These are phyloP conservation scores for Alouatta palliata DNA, from an alignment of 2,113 vertebrate species.

Conservation along the genomic window DNA sequence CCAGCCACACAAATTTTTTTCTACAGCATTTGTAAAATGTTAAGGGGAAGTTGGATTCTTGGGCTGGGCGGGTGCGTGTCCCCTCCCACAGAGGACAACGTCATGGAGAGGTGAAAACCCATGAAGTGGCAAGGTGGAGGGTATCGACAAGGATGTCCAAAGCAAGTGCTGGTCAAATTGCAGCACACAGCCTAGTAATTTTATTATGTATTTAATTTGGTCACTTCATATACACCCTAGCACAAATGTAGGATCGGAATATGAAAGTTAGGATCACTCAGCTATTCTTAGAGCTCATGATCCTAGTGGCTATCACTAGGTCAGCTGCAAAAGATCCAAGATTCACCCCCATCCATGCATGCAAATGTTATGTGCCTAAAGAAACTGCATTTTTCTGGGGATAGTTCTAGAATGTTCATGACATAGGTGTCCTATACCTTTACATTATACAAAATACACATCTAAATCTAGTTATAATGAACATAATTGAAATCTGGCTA, in stretches of 20 bases:
- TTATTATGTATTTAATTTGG: background rate
- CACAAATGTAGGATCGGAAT: background rate
- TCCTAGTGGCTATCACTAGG: background rate
- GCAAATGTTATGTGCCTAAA: background rate
- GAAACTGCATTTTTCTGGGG: background rate
- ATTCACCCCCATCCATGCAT: too few species aligned
- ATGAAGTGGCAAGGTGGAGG: background rate
- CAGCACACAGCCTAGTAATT: background rate
- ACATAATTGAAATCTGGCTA: background rate
- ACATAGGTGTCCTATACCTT: background rate
- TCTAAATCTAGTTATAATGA: background rate
- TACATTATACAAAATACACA: background rate
- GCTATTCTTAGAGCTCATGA: background rate
- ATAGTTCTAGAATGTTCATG: background rate
- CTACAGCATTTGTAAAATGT: background rate
- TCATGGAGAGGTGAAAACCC: background rate
- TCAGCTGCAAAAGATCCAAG: background rate
- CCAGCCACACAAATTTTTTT: background rate
- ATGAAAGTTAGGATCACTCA: background rate
- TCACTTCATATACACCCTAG: background rate
- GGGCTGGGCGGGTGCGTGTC: background rate
- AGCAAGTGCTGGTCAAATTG: background rate
- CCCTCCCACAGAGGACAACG: background rate
- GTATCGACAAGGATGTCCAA: background rate
- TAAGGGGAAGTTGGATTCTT: background rate